Base-by-base conservation (phyloP, 2,888 invertebrate species). In the Druceiella hillmani region DNA sequence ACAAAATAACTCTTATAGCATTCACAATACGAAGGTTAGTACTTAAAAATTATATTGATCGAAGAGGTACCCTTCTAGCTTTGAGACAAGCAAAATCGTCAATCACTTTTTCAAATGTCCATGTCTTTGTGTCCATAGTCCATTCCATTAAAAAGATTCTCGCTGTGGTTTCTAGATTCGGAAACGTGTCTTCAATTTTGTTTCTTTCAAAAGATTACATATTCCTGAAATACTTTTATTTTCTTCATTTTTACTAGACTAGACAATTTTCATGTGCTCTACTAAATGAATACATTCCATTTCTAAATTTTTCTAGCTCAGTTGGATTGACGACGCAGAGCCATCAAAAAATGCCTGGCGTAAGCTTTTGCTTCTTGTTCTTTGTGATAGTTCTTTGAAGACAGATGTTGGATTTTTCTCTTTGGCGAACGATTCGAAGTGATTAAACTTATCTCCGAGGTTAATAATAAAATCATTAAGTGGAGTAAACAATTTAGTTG, bases 101-200 rank as follows among this genome's bases (percentile, higher is more conserved):
- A 32, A 48, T 48, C 31, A 45, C 22, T 31, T 44, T 30, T 29
- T 42, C 42, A 40, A 49, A 48, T n/a, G 25, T 48, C 47, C 17
- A 43, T 46, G 34, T 40, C 20, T 37, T 46, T 30, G 22, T 43
- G 43, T n/a, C n/a, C 16, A 43, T 25, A 33, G 47, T 40, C 38
- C 39, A 43, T 48, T 49, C 44, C 17, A 49, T 33, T 14, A 41
- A 36, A 13, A 43, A 45, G 16, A 46, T 47, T 32, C 45, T 40
- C 35, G 39, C 31, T 20, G 41, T 27, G 24, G 45, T 40, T 41
- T 33, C 40, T 10, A 49, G 39, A 39, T 48, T 49, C 16, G 46
- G 45, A 40, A 47, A 47, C 24, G 25, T 20, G 22, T 20, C 22
- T 20, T 20, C 22, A 20, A 20, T 38, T 36, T 46, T 37, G 31